Conservation (phyloP, 2,113 vertebrate species). For the Acinonyx jubatus region DNA sequence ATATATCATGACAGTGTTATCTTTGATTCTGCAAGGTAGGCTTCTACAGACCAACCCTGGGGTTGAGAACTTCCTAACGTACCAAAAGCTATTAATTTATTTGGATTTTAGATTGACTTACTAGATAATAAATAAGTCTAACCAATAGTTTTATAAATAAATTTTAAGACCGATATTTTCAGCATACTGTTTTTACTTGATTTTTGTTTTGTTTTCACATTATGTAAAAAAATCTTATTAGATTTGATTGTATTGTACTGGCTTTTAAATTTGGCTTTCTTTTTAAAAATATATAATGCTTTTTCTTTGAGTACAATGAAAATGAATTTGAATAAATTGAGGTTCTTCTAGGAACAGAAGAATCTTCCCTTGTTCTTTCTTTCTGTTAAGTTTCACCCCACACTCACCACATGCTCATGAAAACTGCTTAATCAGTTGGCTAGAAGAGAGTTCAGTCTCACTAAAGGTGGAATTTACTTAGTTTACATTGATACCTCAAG, state of each 20-base stretch:
- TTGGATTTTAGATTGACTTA: conserved; percentile 46
- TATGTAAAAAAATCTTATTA: not conserved
- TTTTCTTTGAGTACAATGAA: conserved; percentile 59
- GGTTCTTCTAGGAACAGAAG: conserved; percentile 53
- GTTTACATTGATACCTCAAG: not conserved
- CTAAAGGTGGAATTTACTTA: conserved; percentile 5
- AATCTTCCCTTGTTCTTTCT: conserved; percentile 8
- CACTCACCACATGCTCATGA: not conserved
- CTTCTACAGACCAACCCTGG: not conserved
- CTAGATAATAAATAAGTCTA: conserved; percentile 17
- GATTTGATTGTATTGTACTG: not conserved
- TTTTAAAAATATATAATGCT: not conserved
- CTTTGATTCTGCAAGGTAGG: not conserved
- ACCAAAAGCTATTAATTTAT: conserved; percentile 38
- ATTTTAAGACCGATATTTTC: conserved; percentile 49
- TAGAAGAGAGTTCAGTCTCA: not conserved
- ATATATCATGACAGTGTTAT: not conserved
- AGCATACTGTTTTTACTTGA: conserved; percentile 20
- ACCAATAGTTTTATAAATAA: not conserved
- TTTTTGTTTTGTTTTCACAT: conserved; percentile 21
- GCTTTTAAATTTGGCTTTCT: conserved; percentile 36
- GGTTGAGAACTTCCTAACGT: not conserved
- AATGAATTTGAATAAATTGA: conserved; percentile 47
- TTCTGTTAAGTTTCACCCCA: conserved; percentile 31
- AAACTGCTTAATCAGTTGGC: not conserved